Evolutionary conservation across 1,140 invertebrate species (phyloP).

Genomic region (Rhopalosiphum maidis): DNA sequence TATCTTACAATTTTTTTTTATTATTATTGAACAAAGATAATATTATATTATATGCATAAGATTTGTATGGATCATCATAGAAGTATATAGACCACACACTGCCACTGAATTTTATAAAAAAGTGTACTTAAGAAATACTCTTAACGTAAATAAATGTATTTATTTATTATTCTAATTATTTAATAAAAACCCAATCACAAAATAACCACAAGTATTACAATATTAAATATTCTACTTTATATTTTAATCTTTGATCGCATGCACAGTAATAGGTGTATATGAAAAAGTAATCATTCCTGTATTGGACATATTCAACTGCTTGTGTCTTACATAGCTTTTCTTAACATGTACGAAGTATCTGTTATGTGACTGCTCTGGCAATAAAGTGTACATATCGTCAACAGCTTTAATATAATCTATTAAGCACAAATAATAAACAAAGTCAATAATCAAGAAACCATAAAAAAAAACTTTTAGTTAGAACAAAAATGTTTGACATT

Average conservation of each 20-base stretch:
- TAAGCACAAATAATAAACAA: not conserved
- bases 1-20: too few species aligned
- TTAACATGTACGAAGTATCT: constrained; percentile 7
- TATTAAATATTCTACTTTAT: not conserved
- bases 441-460: not conserved
- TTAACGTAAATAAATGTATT: too few species aligned
- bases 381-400: constrained; percentile 28
- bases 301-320: constrained; percentile 23
- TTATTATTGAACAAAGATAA: too few species aligned
- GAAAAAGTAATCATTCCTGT: not conserved
- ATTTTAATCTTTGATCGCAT: constrained; percentile 41
- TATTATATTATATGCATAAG: too few species aligned
- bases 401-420: constrained; percentile 21
- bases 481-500: not conserved
- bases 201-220: too few species aligned
- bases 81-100: too few species aligned
- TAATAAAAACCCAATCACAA: too few species aligned
- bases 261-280: constrained; percentile 31
- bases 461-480: not conserved
- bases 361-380: constrained; percentile 38
- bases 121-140: too few species aligned
- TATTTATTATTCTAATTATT: not conserved
- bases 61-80: too few species aligned
- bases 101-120: too few species aligned
- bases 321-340: constrained; percentile 9